A percentile compares a stretch with the other conserved stretches of the same genome.
These are phyloP conservation scores for Brachionus calyciflorus DNA, from an alignment of 1,140 invertebrate species.

Conservation along the genomic window DNA sequence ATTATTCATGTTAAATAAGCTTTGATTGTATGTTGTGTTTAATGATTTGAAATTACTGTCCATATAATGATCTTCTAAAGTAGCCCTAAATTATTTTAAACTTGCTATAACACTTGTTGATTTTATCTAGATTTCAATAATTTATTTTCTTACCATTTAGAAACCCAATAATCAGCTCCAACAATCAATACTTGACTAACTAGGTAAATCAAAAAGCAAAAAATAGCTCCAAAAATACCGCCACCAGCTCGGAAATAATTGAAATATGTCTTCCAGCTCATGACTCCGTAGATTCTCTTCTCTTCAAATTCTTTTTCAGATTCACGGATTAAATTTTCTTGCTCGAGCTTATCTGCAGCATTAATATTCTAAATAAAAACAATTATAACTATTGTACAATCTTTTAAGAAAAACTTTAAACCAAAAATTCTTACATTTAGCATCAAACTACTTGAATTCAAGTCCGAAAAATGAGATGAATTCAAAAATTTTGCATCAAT, in stretches of 20 bases:
- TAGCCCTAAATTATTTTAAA: neutral
- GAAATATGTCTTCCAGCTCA: conserved; percentile 66
- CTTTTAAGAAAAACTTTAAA: neutral
- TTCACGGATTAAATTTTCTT: neutral
- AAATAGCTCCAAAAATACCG: conserved; percentile 64
- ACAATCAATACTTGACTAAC: conserved; percentile 70
- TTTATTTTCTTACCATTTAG: conserved; percentile 68
- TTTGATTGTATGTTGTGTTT: too few species aligned
- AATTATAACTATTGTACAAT: neutral
- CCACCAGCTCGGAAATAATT: conserved; percentile 71
- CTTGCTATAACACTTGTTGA: too few species aligned
- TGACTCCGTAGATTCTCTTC: conserved; percentile 63
- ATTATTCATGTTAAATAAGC: neutral
- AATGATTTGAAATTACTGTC: neutral
- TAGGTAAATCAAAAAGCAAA: conserved; percentile 66
- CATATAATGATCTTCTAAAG: neutral
- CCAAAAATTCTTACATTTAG: conserved; percentile 4
- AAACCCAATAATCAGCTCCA: conserved; percentile 74
- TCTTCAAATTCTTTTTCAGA: conserved; percentile 54
- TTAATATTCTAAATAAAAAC: too few species aligned
- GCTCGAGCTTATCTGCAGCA: too few species aligned
- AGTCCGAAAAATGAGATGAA: conserved; percentile 32
- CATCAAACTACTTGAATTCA: conserved; percentile 32
- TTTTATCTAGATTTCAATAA: too few species aligned
- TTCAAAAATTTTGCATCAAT: conserved; percentile 55